Conservation (phyloP, 2,888 invertebrate genomes). For the Hipparchia sbordonii region DNA sequence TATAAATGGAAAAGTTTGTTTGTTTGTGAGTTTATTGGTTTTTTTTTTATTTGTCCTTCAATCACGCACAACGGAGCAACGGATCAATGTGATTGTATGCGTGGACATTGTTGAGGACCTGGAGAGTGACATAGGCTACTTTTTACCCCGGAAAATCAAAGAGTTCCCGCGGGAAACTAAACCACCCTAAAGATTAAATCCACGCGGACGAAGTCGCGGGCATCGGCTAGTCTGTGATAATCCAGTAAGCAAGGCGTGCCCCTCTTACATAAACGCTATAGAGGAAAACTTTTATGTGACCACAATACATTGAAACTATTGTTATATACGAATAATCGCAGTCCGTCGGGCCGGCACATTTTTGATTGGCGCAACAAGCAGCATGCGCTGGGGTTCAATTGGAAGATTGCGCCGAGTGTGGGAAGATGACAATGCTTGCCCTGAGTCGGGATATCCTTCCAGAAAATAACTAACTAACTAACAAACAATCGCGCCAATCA, state of each 20-base stretch:
- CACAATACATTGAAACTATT: conserved; percentile 23
- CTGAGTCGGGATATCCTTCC: conserved; percentile 80
- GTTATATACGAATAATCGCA: conserved; percentile 38
- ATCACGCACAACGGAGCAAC: too few relatives aligned
- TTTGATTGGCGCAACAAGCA: conserved; percentile 79
- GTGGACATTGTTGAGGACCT: too few relatives aligned
- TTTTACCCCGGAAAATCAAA: too few relatives aligned
- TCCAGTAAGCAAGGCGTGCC: conserved; percentile 5
- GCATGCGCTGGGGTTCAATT: conserved; percentile 74
- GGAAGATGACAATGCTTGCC: conserved; percentile 75
- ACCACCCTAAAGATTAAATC: too few relatives aligned
- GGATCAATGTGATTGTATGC: too few relatives aligned
- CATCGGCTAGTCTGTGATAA: background rate
- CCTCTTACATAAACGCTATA: conserved; percentile 1
- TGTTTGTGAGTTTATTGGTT: too few relatives aligned
- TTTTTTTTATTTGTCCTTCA: too few relatives aligned
- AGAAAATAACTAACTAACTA: conserved; percentile 66
- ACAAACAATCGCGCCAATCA: conserved; percentile 52
- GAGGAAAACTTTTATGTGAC: conserved; percentile 19
- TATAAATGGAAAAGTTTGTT: too few relatives aligned
- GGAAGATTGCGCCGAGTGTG: conserved; percentile 77
- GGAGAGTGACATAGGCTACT: too few relatives aligned
- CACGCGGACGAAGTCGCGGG: too few relatives aligned
- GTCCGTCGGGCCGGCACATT: conserved; percentile 61
- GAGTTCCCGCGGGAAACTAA: too few relatives aligned